Evolutionary conservation across 2,113 vertebrate species (phyloP), one percentile per base, ranked within the genome.

Genomic region (Pelecanus crispus): DNA sequence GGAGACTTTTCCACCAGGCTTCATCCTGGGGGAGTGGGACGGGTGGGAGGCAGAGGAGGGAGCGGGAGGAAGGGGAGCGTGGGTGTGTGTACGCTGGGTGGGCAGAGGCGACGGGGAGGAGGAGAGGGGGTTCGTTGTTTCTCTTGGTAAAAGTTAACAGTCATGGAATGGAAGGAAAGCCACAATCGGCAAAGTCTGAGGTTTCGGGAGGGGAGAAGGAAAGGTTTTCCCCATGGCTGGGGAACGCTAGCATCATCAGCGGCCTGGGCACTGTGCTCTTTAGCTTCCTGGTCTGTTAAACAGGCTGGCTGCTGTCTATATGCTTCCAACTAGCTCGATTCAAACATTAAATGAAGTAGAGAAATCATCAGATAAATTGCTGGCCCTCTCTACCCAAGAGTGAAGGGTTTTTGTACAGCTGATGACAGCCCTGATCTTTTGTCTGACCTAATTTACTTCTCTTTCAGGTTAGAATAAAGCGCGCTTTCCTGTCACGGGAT

Each of bases 401-500:
- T 91, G 97, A 97, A 98, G 88, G 83, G 73, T 45, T 97, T 94
- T 87, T 95, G 95, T 96, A 95, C 90, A 92, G 95, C 94, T 86
- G 96, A 94, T 95, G 98, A 98, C 98, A 98, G 97, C 84, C 32
- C 80, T 71, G 91, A 94, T 98, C 97, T 98, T 98, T 98, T 98
- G 96, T 98, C 98, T 98, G 98, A 98, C 98, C 97, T 97, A 98
- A 98, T 98, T 98, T 98, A 98, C 97, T 98, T 98, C 97, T 96
- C 97, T 97, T 97, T 97, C 97, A 97, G 98, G 96, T 98, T 97
- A 97, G 90, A 97, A 97, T 68, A 94, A 95, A 97, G 89, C 74
- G 1, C 20, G 34, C 92, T 94, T 97, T 95, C 92, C 97, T 95
- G 91, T 94, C 74, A 38, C 32, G 11, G 88, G 52, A 85, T 81